phyloP scores from a whole-genome alignment of 2,888 invertebrate genomes.

The Helleia helle region DNA sequence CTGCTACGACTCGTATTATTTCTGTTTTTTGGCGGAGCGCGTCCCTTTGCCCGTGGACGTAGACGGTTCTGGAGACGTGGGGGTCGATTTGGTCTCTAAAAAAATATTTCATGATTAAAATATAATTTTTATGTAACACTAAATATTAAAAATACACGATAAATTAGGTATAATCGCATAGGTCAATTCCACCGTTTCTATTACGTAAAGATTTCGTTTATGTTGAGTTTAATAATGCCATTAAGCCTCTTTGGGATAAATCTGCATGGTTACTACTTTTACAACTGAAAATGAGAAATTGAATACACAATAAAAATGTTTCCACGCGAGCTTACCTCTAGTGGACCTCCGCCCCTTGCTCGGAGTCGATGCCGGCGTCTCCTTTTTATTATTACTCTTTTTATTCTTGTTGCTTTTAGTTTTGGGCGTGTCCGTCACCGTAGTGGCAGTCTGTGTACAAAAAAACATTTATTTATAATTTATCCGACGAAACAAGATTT shows the following conservation, averaged over 20 bases:
- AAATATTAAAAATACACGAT: too few relatives aligned
- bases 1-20: not conserved
- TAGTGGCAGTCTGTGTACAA: slow-evolving; percentile 3
- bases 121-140: not conserved
- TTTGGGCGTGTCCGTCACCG: slow-evolving; percentile 2
- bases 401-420: slow-evolving; percentile 5
- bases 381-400: slow-evolving; percentile 4
- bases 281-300: too few relatives aligned
- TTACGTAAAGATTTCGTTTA: too few relatives aligned
- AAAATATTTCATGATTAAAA: too few relatives aligned
- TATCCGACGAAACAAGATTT: too few relatives aligned
- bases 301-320: too few relatives aligned
- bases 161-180: too few relatives aligned
- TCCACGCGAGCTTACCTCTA: not conserved
- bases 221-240: too few relatives aligned
- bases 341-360: slow-evolving; percentile 1
- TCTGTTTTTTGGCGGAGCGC: slow-evolving; percentile 7
- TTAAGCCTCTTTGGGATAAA: too few relatives aligned
- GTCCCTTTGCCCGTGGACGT: slow-evolving; percentile 4
- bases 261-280: too few relatives aligned
- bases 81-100: slow-evolving; percentile 4
- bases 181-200: too few relatives aligned
- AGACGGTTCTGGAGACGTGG: not conserved
- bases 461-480: not conserved
- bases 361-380: not conserved